A percentile compares a stretch with the other conserved stretches of the same genome.
Evolutionary conservation across 2,888 invertebrate species (phyloP).

Genomic region (Baccha elongata): DNA sequence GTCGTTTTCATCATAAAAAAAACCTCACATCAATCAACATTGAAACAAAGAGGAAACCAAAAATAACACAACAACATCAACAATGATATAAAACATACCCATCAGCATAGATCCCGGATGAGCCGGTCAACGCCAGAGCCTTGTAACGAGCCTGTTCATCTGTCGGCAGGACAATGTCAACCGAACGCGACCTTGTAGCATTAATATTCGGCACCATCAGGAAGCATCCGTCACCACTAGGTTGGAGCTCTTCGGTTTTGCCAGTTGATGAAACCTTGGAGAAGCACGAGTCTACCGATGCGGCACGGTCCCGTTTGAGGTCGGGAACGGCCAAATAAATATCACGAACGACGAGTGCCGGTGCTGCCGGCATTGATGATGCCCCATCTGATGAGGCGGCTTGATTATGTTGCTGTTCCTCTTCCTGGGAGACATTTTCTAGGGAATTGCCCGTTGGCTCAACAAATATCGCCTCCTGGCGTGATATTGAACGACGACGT

Average conservation of each 20-base stretch:
- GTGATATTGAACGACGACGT: slow-evolving; percentile 89
- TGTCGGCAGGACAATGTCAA: slow-evolving; percentile 94
- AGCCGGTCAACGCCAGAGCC: slow-evolving; percentile 88
- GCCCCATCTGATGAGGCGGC: slow-evolving; percentile 75
- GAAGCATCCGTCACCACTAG: slow-evolving; percentile 84
- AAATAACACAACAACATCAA: slow-evolving; percentile 55
- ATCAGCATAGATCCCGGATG: slow-evolving; percentile 78
- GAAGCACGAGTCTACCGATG: slow-evolving; percentile 94
- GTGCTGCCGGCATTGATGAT: slow-evolving; percentile 74
- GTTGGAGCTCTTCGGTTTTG: slow-evolving; percentile 87
- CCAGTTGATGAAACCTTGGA: slow-evolving; percentile 89
- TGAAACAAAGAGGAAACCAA: slow-evolving; percentile 26
- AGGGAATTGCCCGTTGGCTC: slow-evolving; percentile 88
- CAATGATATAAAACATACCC: slow-evolving; percentile 77
- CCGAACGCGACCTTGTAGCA: slow-evolving; percentile 90
- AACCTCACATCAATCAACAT: slow-evolving; percentile 59
- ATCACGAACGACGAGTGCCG: slow-evolving; percentile 85
- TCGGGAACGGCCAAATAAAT: slow-evolving; percentile 92
- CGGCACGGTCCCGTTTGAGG: slow-evolving; percentile 91
- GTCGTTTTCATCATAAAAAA: no score
- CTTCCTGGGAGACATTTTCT: slow-evolving; percentile 86
- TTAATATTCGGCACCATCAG: slow-evolving; percentile 89
- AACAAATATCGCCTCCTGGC: slow-evolving; percentile 92
- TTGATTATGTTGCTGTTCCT: slow-evolving; percentile 76
- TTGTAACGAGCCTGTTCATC: slow-evolving; percentile 93